These are phyloP conservation scores for Poecilia gillii DNA, from an alignment of 2,797 vertebrate genomes.

Conservation along the genomic window DNA sequence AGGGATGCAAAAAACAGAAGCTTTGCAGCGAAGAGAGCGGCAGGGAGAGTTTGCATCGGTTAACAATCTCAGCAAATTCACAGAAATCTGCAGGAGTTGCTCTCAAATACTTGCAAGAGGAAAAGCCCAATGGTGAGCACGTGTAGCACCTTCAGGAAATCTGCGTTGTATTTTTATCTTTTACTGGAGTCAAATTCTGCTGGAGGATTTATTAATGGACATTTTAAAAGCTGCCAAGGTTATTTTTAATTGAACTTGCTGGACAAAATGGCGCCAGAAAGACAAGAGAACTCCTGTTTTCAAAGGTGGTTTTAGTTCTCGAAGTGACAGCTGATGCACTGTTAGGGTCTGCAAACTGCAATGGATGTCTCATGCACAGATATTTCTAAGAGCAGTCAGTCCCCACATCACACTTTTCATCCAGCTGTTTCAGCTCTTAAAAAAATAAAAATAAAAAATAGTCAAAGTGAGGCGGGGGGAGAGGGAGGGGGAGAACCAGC, in stretches of 20 bases:
- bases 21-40: conserved; percentile 58
- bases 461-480: conserved; percentile 70
- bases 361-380: conserved; percentile 98
- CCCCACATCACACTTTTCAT: conserved; percentile 88
- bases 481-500: conserved; percentile 49
- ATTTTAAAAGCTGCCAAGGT: conserved; percentile 14
- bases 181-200: conserved; percentile 23
- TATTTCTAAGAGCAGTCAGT: conserved; percentile 91
- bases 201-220: conserved; percentile 27
- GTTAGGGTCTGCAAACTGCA: conserved; percentile 87
- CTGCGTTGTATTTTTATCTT: background rate
- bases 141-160: conserved; percentile 18
- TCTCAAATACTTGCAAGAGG: conserved; percentile 13
- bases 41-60: conserved; percentile 82
- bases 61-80: conserved; percentile 82
- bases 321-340: conserved; percentile 80
- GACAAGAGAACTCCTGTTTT: conserved; percentile 62
- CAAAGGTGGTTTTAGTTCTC: conserved; percentile 52
- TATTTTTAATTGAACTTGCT: conserved; percentile 28
- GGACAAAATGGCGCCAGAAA: conserved; percentile 42
- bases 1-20: conserved; percentile 74
- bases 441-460: conserved; percentile 42
- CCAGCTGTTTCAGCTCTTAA: conserved; percentile 76
- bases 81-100: conserved; percentile 65
- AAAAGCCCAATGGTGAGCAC: background rate